These are phyloP conservation scores for Gymnosoma rotundatum DNA, from an alignment of 2,888 invertebrate species.

Conservation along the genomic window DNA sequence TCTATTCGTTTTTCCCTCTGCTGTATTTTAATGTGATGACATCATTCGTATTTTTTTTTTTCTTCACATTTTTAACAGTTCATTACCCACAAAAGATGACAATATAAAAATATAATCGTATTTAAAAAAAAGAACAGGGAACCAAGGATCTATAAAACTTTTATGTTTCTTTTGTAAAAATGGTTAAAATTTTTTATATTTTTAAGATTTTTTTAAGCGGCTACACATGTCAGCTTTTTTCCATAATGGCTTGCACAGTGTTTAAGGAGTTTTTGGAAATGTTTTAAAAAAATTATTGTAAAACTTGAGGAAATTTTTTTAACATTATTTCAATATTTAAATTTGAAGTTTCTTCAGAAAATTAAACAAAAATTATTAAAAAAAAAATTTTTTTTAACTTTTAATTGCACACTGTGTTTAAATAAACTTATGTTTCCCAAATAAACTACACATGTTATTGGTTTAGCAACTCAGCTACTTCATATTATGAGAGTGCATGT, in stretches of 20 bases:
- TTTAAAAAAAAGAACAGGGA: background rate
- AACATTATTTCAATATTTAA: no score
- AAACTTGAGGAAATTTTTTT: no score
- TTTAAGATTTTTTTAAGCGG: background rate
- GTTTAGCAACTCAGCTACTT: conserved; percentile 14
- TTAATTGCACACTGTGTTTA: background rate
- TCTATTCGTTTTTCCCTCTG: conserved; percentile 1
- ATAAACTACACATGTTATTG: conserved; percentile 50
- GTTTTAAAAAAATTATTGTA: no score
- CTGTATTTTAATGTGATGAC: conserved; percentile 27
- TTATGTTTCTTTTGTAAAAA: conserved; percentile 35
- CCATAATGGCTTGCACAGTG: no score
- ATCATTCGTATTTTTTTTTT: background rate
- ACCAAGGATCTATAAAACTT: conserved; percentile 1
- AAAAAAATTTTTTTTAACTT: no score
- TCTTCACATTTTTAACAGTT: conserved; percentile 54
- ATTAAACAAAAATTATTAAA: no score
- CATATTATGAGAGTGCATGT: background rate
- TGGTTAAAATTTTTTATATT: conserved; percentile 41
- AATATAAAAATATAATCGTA: conserved; percentile 18
- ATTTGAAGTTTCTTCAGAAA: no score
- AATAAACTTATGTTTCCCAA: conserved; percentile 5
- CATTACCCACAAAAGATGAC: conserved; percentile 57
- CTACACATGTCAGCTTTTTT: conserved; percentile 16
- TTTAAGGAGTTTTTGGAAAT: no score